Base-by-base conservation (phyloP, 2,113 vertebrate species). In the Aspidoscelis tigris region DNA sequence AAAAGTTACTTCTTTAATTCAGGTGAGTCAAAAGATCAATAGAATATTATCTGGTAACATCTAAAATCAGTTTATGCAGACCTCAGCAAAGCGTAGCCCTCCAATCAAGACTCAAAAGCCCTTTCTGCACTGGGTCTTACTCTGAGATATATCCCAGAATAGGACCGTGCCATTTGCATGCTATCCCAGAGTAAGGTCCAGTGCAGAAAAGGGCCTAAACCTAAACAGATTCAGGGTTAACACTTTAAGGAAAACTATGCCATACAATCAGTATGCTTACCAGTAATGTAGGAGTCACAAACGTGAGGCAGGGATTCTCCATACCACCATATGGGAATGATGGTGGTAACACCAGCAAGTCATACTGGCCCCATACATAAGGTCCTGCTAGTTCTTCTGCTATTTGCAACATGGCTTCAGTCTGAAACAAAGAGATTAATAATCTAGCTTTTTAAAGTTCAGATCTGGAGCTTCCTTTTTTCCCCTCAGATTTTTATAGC, bases 291-390 rank as follows among this genome's bases (percentile, higher is more conserved):
- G 99, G 99, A 0, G 99, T 99, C 33, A 98, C 97, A 81, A 98
- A 99, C 65, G 98, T 99, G 75, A 99, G 97, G 65, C 98, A 99
- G 41, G 99, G 99, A 85, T 99, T 99, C 90, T 99, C 99, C 99
- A 99, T 99, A 39, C 99, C 99, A 0, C 98, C 99, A 0, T 98
- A 99, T 0, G 99, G 98, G 92, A 99, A 99, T 22, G 99, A 99
- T 0, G 98, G 98, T 2, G 99, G 98, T 21, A 99, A 95, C 74
- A 99, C 97, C 89, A 99, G 91, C 5, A 99, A 85, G 87, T 99
- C 99, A 64, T 99, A 99, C 76, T 98, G 98, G 9, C 97, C 98
- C 98, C 99, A 99, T 0, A 99, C 97, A 8, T 99, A 99, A 0
- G 98, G 98, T 1, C 99, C 98, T 2, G 95, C 97, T 84, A 99